Percentiles rank a stretch among this genome's conserved stretches.
Conservation (phyloP, 2,797 vertebrate genomes). For the Rhinoraja longicauda region DNA sequence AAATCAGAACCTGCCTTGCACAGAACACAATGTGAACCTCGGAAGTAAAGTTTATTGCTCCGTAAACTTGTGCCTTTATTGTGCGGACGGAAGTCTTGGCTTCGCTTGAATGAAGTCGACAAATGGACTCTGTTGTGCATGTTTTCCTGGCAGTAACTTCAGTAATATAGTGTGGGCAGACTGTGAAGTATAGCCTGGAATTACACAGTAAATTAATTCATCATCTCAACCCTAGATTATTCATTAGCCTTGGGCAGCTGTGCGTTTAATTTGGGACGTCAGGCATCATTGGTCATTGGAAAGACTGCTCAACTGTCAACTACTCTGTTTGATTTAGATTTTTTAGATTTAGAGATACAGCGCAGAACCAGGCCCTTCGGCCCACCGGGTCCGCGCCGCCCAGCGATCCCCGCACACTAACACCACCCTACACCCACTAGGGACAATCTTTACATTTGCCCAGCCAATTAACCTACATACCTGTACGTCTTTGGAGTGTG, state of each 20-base stretch:
- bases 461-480: no score
- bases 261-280: background rate
- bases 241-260: background rate
- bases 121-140: background rate
- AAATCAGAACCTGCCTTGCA: background rate
- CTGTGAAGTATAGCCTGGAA: background rate
- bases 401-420: no score
- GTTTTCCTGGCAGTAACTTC: background rate
- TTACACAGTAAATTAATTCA: background rate
- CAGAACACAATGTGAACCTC: background rate
- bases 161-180: background rate
- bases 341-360: no score
- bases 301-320: background rate
- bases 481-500: no score
- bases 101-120: background rate
- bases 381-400: no score
- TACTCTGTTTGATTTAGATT: background rate
- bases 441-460: no score
- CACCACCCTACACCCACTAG: no score
- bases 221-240: background rate
- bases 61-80: background rate
- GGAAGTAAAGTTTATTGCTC: background rate
- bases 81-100: background rate
- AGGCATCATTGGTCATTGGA: background rate
- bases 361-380: no score